Base-by-base conservation (phyloP, 2,797 vertebrate genomes). In the Protosalanx chinensis region DNA sequence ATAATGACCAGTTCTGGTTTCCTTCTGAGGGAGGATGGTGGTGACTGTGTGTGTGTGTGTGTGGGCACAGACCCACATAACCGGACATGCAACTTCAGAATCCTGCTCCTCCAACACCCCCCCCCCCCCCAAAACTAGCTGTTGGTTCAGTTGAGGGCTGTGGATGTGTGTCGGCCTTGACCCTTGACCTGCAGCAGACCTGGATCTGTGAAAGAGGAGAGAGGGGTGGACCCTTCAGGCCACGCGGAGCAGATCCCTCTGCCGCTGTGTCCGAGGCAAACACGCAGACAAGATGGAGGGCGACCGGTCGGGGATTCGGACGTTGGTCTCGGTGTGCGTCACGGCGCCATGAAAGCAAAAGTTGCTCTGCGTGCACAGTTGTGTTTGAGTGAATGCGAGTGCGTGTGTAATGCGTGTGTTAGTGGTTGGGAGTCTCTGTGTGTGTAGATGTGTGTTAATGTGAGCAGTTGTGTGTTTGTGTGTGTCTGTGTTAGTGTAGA, bases 171-270 rank as follows among this genome's bases (percentile, higher is more conserved):
- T 46, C 41, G 41, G 41, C 10, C 13, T 12, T 37, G 35, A 37
- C 35, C 10, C 13, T 12, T 37, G 35, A 37, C 35, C 35, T 6
- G 10, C 35, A 8, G 35, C 35, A 37, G 35, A 37, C 35, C 35
- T 37, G 35, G 35, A 2, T 7, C 35, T 67, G 74, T 4, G 63
- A 30, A 64, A 80, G 77, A 51, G 78, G 76, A 85, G n/a, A 67
- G 74, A 76, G 66, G 58, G 79, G 35, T 37, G 35, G 35, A 37
- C 35, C 35, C 6, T 37, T 37, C 10, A n/a, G n/a, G n/a, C n/a
- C n/a, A n/a, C n/a, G n/a, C n/a, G n/a, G n/a, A n/a, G n/a, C n/a
- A n/a, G n/a, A n/a, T n/a, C n/a, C 23, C 23, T 37, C 35, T 8
- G 35, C 35, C 35, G 8, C 35, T 37, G 35, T 8, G 8, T 37